Evolutionary conservation across 2,888 invertebrate species (phyloP).

Genomic region (Strigamia maritima): DNA sequence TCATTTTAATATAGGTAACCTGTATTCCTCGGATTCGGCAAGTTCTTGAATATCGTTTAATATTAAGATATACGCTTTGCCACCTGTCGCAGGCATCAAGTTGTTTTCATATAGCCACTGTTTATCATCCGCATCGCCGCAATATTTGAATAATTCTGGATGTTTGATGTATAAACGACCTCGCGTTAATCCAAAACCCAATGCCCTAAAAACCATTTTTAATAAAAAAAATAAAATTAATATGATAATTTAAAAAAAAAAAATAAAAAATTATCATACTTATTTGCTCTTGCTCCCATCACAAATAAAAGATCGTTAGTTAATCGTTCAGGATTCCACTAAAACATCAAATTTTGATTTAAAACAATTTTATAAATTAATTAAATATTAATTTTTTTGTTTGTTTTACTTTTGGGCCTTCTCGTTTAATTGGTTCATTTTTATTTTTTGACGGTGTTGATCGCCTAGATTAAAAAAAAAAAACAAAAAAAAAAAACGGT

Average conservation of each 20-base stretch:
- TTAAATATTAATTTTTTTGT: neutral
- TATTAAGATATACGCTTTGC: conserved; percentile 74
- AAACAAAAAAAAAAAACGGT: too few relatives aligned
- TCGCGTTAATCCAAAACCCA: conserved; percentile 71
- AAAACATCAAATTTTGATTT: too few relatives aligned
- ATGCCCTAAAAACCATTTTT: conserved; percentile 51
- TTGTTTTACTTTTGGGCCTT: conserved; percentile 51
- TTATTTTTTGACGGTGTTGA: conserved; percentile 50
- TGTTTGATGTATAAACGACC: conserved; percentile 73
- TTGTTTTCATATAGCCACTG: conserved; percentile 75
- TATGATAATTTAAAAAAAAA: neutral
- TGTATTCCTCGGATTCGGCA: conserved; percentile 68
- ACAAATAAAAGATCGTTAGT: conserved; percentile 71
- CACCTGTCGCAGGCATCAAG: conserved; percentile 72
- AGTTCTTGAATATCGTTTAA: conserved; percentile 74
- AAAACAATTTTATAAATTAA: too few relatives aligned
- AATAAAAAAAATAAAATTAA: neutral
- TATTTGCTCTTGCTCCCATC: conserved; percentile 66
- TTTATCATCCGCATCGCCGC: conserved; percentile 75
- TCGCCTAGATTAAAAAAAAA: conserved; percentile 45
- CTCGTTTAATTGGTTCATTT: conserved; percentile 49
- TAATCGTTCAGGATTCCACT: conserved; percentile 72
- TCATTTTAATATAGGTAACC: conserved; percentile 43
- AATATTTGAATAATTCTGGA: conserved; percentile 69
- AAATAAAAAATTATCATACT: conserved; percentile 50